These are phyloP conservation scores for Coregonus ussuriensis DNA, from an alignment of 2,797 vertebrate species.

Conservation along the genomic window DNA sequence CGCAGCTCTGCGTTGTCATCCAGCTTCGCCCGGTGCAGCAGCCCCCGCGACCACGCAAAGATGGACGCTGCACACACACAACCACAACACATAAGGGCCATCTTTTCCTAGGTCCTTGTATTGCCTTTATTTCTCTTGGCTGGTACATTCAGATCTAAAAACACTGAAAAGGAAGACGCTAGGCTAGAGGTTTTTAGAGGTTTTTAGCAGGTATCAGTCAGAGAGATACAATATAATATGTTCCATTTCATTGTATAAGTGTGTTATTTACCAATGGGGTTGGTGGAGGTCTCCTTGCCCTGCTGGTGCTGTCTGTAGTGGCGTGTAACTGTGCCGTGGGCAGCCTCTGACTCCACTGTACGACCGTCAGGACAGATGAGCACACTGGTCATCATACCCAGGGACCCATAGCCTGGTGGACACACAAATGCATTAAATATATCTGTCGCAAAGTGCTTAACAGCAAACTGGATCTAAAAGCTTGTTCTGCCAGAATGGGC, in stretches of 20 bases:
- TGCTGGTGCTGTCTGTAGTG: conserved; percentile 96
- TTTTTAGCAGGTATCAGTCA: neutral
- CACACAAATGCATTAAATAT: neutral
- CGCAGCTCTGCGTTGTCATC: conserved; percentile 86
- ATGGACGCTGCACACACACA: conserved; percentile 83
- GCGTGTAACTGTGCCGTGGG: conserved; percentile 95
- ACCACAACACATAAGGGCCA: neutral
- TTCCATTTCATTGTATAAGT: too few species aligned
- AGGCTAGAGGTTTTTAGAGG: neutral
- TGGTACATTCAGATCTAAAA: neutral
- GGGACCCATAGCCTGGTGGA: conserved; percentile 91
- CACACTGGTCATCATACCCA: conserved; percentile 99
- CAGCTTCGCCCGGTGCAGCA: conserved; percentile 91
- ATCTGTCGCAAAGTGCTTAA: neutral
- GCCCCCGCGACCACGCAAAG: conserved; percentile 94
- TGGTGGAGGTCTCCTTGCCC: conserved; percentile 97
- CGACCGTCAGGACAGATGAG: conserved; percentile 94
- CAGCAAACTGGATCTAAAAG: too few species aligned
- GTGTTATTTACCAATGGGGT: conserved; percentile 87
- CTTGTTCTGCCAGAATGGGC: too few species aligned
- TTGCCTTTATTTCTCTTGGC: neutral
- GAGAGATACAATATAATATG: neutral
- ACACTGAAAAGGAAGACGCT: too few species aligned
- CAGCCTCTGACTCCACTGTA: conserved; percentile 96
- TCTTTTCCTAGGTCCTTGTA: neutral